Conservation (phyloP, 2,797 vertebrate genomes). For the Siniperca scherzeri region DNA sequence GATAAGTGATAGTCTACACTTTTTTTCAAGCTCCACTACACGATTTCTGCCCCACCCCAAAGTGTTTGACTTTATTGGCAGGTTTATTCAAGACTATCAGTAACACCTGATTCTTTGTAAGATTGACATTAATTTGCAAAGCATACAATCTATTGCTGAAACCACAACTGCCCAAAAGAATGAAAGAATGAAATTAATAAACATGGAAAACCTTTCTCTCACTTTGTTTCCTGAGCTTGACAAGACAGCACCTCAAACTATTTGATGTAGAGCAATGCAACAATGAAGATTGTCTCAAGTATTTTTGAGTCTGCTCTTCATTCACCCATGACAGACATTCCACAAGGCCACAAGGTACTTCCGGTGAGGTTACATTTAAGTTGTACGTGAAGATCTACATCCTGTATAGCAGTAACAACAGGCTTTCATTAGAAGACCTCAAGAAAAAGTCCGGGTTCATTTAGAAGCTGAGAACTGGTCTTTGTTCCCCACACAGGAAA, state of each 20-base stretch:
- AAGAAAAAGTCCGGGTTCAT: conserved; percentile 73
- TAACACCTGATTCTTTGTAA: not conserved
- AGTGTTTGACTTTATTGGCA: not conserved
- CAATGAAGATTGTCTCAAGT: not conserved
- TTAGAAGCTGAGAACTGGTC: conserved; percentile 35
- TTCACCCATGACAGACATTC: conserved; percentile 24
- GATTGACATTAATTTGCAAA: conserved; percentile 9
- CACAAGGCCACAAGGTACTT: conserved; percentile 75
- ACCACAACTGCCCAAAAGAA: not conserved
- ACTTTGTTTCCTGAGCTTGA: not conserved
- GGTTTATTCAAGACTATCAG: not conserved
- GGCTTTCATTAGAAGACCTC: conserved; percentile 68
- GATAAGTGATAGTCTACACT: not conserved
- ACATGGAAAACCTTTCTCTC: not conserved
- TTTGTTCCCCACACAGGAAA: conserved; percentile 71
- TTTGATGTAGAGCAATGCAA: conserved; percentile 3
- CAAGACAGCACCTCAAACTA: not conserved
- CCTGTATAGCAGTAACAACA: conserved; percentile 64
- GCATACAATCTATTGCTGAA: not conserved
- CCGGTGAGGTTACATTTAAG: conserved; percentile 68
- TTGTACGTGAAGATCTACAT: conserved; percentile 56
- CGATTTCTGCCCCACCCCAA: not conserved
- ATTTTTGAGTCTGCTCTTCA: conserved; percentile 6
- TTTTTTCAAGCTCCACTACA: not conserved
- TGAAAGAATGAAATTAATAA: not conserved